These are phyloP conservation scores for Triplophysa rosa DNA, from an alignment of 2,113 vertebrate species.

Conservation along the genomic window DNA sequence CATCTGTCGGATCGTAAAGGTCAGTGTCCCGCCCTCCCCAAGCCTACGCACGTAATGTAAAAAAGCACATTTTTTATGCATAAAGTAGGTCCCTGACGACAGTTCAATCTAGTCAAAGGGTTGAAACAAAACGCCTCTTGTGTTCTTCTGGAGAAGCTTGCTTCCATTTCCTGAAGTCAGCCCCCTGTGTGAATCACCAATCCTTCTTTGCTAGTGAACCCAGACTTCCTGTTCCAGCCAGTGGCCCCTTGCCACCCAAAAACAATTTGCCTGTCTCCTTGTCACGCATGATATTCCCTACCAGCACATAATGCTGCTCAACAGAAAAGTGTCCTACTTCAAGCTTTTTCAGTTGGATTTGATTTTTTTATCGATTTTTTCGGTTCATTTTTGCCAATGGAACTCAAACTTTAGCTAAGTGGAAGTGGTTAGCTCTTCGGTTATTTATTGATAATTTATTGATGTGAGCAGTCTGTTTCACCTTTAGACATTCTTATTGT, in stretches of 20 bases:
- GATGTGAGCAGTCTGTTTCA: too few relatives aligned
- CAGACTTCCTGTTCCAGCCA: constrained; percentile 39
- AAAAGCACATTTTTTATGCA: not conserved
- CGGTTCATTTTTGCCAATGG: too few relatives aligned
- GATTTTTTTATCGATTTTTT: not conserved
- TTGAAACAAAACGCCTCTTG: constrained; percentile 44
- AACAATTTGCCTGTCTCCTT: constrained; percentile 13
- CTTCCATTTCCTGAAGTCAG: constrained; percentile 16
- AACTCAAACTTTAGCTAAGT: too few relatives aligned
- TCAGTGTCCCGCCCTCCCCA: constrained; percentile 59
- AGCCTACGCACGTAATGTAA: not conserved
- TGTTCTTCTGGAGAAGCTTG: constrained; percentile 39
- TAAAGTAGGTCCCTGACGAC: constrained; percentile 26
- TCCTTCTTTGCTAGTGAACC: constrained; percentile 35
- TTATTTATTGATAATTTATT: too few relatives aligned
- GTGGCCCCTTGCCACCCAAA: constrained; percentile 20
- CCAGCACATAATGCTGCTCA: not conserved
- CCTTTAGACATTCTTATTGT: too few relatives aligned
- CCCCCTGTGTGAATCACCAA: constrained; percentile 34
- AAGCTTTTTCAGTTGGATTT: not conserved
- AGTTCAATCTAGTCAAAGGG: not conserved
- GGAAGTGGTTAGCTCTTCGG: too few relatives aligned
- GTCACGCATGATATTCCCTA: constrained; percentile 13
- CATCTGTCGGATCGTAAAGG: constrained; percentile 97
- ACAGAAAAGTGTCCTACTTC: not conserved